Evolutionary conservation across 2,113 vertebrate species (phyloP).

Genomic region (Podarcis raffonei): DNA sequence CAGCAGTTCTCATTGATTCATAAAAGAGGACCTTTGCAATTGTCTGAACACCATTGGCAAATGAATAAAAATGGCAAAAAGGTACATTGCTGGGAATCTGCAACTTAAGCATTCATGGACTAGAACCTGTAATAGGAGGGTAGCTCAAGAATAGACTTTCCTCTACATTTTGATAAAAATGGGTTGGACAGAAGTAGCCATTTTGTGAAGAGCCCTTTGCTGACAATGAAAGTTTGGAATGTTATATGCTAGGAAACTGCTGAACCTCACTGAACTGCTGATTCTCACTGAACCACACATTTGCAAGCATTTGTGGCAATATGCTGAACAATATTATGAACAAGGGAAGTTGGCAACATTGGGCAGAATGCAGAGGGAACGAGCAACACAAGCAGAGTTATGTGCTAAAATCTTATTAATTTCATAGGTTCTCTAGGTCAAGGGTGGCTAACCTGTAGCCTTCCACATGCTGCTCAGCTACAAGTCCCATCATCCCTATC

Average conservation of each 20-base stretch:
- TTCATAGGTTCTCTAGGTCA: too few species aligned
- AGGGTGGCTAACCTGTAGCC: too few species aligned
- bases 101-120: background rate
- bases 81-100: background rate
- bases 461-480: too few species aligned
- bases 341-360: background rate
- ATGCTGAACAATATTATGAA: background rate
- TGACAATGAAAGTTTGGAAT: background rate
- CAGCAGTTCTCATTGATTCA: background rate
- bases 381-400: background rate
- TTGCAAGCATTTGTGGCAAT: background rate
- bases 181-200: background rate
- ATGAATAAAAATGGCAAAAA: background rate
- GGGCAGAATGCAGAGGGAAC: background rate
- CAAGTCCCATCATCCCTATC: too few species aligned
- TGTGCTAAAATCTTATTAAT: background rate
- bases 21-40: background rate
- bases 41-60: background rate
- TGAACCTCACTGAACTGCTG: background rate
- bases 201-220: background rate
- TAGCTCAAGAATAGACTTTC: background rate
- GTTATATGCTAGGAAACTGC: background rate
- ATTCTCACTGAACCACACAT: background rate
- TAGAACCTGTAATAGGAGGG: background rate
- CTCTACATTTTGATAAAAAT: background rate